Evolutionary conservation across 1,140 invertebrate species (phyloP), one percentile per base, ranked within the genome.

Genomic region (Neoseiulus cucumeris): DNA sequence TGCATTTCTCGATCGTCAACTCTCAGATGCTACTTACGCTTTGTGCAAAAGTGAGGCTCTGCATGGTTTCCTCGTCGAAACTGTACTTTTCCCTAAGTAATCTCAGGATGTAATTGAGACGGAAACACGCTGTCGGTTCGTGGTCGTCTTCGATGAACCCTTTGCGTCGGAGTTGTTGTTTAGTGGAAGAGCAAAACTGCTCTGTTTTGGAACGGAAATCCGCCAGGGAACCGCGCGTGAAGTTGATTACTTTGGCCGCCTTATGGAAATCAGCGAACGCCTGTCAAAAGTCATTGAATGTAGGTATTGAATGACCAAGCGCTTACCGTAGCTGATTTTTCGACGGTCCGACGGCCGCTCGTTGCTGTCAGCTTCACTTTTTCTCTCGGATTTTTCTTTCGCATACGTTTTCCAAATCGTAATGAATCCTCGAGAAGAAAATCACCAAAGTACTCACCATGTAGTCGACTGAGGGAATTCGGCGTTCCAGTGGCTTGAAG

Each of bases 51-150:
- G 25, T 17, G 51, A 59, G 25, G 22, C 33, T 59, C 22, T 33
- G 51, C 14, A 59, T 29, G 51, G 51, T 25, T 25, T 59, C 51
- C 51, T 59, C 51, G 51, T 59, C 51, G 51, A 59, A 59, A 9
- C 33, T 9, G 51, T 59, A 59, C 22, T 59, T 59, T 17, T 59
- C 51, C 9, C 22, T 59, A 18, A 59, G 51, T 5, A 59, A 20
- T 25, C 51, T 25, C 22, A 59, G 22, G 17, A 59, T 33, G 9
- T 59, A 59, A 25, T 59, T 59, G 51, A 59, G 51, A 25, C 51
- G 51, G 51, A 59, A 59, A 59, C 51, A 59, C n/a, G 51, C 25
- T 25, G 51, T 59, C 33, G 22, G 17, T 59, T 20, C 51, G 25
- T 25, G 14, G 9, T 59, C 51, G 51, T 59, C 51, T 17, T 59